These are phyloP conservation scores for Buteo buteo DNA, from an alignment of 2,113 vertebrate genomes.

Conservation along the genomic window DNA sequence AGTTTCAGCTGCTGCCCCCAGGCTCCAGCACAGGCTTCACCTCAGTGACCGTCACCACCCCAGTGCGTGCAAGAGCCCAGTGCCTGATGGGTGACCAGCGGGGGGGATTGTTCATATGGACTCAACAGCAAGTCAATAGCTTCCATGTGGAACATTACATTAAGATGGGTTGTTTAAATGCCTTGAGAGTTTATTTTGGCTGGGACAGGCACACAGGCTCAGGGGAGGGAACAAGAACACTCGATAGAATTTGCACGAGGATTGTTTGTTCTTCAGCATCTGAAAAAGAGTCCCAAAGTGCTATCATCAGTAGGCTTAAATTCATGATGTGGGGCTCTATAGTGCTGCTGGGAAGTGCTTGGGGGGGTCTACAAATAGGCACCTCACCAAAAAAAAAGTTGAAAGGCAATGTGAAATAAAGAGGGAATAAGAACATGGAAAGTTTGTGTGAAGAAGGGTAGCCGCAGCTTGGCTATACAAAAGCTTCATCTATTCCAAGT, in stretches of 20 bases:
- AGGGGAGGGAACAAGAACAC: neutral
- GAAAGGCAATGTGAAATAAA: neutral
- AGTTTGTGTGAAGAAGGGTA: neutral
- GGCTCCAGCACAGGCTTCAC: neutral
- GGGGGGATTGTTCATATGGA: neutral
- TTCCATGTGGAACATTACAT: rapidly evolving
- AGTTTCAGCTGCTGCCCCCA: neutral
- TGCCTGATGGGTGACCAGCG: neutral
- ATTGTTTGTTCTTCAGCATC: neutral
- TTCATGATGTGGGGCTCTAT: neutral
- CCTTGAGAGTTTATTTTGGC: neutral
- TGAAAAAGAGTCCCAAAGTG: neutral
- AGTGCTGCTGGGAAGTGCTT: neutral
- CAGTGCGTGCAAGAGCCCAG: rapidly evolving
- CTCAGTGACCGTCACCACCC: neutral
- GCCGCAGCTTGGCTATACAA: neutral
- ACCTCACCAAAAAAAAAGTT: neutral
- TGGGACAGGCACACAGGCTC: neutral
- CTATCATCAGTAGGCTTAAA: neutral
- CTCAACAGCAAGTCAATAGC: neutral
- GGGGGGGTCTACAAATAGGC: neutral
- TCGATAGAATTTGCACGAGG: neutral
- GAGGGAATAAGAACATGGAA: neutral
- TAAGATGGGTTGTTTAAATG: neutral
- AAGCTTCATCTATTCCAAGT: neutral